A percentile compares a stretch with the other conserved stretches of the same genome.
These are phyloP conservation scores for Sapayoa aenigma DNA, from an alignment of 2,113 vertebrate genomes.

Conservation along the genomic window DNA sequence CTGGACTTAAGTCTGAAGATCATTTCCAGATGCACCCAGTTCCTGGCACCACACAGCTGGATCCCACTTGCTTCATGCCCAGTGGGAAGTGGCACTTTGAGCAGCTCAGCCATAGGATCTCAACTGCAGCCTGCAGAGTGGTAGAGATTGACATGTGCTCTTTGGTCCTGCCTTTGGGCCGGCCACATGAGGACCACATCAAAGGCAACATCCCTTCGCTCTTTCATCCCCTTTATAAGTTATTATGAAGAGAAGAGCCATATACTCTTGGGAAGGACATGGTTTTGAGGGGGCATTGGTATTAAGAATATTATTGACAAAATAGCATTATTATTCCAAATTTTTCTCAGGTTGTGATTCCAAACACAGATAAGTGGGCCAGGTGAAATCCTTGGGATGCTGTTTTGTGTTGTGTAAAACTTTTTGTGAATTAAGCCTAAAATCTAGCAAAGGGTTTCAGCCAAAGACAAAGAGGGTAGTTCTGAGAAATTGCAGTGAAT, in stretches of 20 bases:
- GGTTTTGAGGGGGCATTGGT: not conserved
- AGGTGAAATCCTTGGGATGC: not conserved
- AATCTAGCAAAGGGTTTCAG: not conserved
- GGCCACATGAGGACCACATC: not conserved
- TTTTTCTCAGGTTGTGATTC: not conserved
- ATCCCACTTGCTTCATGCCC: constrained; percentile 2
- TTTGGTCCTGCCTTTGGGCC: not conserved
- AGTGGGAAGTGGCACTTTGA: not conserved
- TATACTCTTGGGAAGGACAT: not conserved
- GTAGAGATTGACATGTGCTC: not conserved
- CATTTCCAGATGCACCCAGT: constrained; percentile 1
- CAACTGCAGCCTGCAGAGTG: not conserved
- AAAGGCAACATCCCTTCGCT: not conserved
- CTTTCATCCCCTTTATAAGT: not conserved
- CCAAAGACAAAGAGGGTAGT: not conserved
- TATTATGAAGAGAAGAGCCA: not conserved
- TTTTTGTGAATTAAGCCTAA: not conserved
- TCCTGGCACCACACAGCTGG: not conserved
- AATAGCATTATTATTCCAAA: not conserved
- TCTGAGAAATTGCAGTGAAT: constrained; percentile 30
- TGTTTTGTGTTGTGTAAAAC: not conserved
- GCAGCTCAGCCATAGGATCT: not conserved
- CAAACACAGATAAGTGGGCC: not conserved
- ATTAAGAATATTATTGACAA: not conserved
- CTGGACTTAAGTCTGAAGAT: constrained; percentile 11